Evolutionary conservation across 1,140 invertebrate genomes (phyloP), one percentile per base, ranked within the genome.

Genomic region (Oreohelix idahoensis): DNA sequence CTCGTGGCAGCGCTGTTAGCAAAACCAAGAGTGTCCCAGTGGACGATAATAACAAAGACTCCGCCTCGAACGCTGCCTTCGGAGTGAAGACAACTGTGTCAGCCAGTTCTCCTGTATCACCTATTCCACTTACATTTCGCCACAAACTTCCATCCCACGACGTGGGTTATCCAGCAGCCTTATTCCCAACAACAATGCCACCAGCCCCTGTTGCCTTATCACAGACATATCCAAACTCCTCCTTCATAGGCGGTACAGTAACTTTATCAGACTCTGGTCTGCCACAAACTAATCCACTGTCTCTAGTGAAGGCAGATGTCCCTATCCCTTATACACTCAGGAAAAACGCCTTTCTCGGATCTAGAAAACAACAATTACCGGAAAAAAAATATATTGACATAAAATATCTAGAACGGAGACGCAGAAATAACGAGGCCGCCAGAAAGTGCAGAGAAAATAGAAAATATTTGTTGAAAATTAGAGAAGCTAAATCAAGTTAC

Each of bases 401-500:
- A 2, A 91, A 88, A 75, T 91, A 91, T 84, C 84, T 87, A 13
- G 91, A 91, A 83, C 76, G 89, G 89, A 88, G 88, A 84, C 84
- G 86, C 51, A 79, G 89, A 36, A 91, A 92, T 84, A 92, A 91
- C 84, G 89, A 90, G 79, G 91, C 90, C 26, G 91, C 90, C 13
- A 53, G 90, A 71, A 90, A 89, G 86, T 92, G 90, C 79, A 87
- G 91, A 1, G 90, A 91, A 84, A 92, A 91, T 79, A 84, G 91
- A 26, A 92, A 91, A 83, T 84, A 85, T 29, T 76, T 91, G 26
- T 90, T 88, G 0, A 85, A 88, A 76, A 86, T 92, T 26, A 89
- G 91, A 23, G 93, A 94, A 70, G 94, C 94, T 15, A 90, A 91
- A 69, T 90, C 91, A 0, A 88, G 86, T 45, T 87, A 89, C 39